Evolutionary conservation across 1,140 invertebrate species (phyloP), one percentile per base, ranked within the genome.

Genomic region (Cydia strobilella): DNA sequence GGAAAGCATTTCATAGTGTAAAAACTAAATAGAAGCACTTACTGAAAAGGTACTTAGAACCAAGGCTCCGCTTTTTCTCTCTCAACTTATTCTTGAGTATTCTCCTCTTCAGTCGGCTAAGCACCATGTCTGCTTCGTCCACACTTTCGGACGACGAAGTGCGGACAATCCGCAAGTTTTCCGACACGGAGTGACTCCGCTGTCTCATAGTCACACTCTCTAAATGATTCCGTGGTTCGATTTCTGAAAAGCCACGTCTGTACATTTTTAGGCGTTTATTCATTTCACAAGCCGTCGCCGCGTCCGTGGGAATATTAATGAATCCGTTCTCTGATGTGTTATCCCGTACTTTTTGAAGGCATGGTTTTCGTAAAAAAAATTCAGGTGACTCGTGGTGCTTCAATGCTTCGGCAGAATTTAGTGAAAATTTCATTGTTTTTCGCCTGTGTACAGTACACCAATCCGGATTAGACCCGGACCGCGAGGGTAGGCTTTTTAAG

Each of bases 71-170:
- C 77, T 86, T 90, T 83, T 89, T 92, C 79, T 93, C 92, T 77
- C 91, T 86, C 27, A 88, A 84, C 82, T 92, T 93, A 81, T 93
- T 93, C 79, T 89, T 92, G 69, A 93, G 85, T 84, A 93, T 93
- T 78, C 93, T 87, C 78, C 93, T 86, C 81, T 90, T 91, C 72
- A 93, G 84, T 51, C 93, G 86, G 84, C 88, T 93, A 63, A 93
- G 88, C 76, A 93, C 89, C 73, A 91, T 79, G 80, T 93, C 93
- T 25, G 91, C 93, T 79, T 93, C 93, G 77, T 93, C 93, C 31
- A 93, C 84, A 84, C 92, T 93, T 78, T 93, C 93, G 27, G 93
- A 93, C 45, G 93, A 93, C 51, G 92, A 92, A 77, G 88, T 90
- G 69, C 85, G 82, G 75, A 73, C 80, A 76, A 86, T 79, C 77